Conservation (phyloP, 2,113 vertebrate genomes). For the Uropsilus gracilis region DNA sequence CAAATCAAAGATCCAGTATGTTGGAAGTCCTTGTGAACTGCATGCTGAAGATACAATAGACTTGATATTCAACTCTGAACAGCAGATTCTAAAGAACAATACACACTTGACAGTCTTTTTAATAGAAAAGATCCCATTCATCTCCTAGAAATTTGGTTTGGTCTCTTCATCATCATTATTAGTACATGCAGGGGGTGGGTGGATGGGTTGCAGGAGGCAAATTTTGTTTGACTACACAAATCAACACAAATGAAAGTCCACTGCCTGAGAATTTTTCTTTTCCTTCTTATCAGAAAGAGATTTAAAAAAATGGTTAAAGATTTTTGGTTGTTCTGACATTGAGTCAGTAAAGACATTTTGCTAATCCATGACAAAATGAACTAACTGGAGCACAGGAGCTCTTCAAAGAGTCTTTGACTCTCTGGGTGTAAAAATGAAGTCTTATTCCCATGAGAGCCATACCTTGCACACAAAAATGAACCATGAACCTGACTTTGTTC, state of each 20-base stretch:
- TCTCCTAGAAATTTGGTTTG: constrained; percentile 23
- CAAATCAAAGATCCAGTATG: not conserved
- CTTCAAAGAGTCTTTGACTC: not conserved
- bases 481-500: not conserved
- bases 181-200: not conserved
- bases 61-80: constrained; percentile 59
- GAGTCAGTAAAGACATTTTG: not conserved
- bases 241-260: not conserved
- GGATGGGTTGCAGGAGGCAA: not conserved
- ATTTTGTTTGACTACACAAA: constrained; percentile 2
- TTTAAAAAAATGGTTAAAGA: not conserved
- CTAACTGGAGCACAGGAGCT: not conserved
- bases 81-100: constrained; percentile 59
- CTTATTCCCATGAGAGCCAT: not conserved
- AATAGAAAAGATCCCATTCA: constrained; percentile 7
- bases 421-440: constrained; percentile 10
- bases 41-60: constrained; percentile 56
- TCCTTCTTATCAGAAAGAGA: constrained; percentile 35
- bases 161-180: not conserved
- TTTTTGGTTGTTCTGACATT: not conserved
- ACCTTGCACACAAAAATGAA: not conserved
- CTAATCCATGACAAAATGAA: not conserved
- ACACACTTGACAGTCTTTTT: constrained; percentile 68
- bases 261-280: not conserved
- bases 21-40: constrained; percentile 66